These are phyloP conservation scores for Proisotoma minuta DNA, from an alignment of 2,888 invertebrate genomes.

Conservation along the genomic window DNA sequence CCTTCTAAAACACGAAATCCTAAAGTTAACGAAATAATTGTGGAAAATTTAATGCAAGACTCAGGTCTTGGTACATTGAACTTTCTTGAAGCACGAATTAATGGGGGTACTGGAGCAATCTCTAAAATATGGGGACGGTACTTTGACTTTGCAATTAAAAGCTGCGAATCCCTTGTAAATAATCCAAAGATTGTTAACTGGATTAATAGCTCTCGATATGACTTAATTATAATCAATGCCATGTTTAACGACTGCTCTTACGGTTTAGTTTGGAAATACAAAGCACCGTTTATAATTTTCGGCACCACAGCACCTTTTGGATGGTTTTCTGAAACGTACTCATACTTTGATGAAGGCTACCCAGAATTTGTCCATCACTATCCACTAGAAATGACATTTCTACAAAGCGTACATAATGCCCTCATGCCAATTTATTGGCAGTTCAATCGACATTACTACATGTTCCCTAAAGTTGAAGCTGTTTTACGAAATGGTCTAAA, in stretches of 20 bases:
- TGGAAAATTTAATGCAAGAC: neutral
- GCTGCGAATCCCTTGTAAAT: conserved; percentile 26
- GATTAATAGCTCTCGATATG: conserved; percentile 32
- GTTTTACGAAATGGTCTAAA: conserved; percentile 18
- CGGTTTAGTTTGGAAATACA: conserved; percentile 28
- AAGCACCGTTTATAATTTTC: conserved; percentile 32
- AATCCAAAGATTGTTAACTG: conserved; percentile 21
- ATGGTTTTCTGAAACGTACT: conserved; percentile 29
- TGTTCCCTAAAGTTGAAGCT: conserved; percentile 25
- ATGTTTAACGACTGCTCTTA: conserved; percentile 41
- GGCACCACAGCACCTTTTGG: conserved; percentile 28
- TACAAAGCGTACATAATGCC: conserved; percentile 17
- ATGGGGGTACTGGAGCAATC: neutral
- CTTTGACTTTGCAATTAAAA: neutral
- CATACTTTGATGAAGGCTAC: conserved; percentile 21
- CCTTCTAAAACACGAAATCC: conserved; percentile 24
- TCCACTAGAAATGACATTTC: conserved; percentile 24
- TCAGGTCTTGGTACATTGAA: neutral
- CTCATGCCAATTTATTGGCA: conserved; percentile 17
- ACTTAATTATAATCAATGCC: conserved; percentile 34
- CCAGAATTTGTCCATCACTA: conserved; percentile 25
- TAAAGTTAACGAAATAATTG: conserved; percentile 23
- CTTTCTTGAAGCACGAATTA: conserved; percentile 6
- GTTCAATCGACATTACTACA: conserved; percentile 3
- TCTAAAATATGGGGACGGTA: neutral